phyloP scores from a whole-genome alignment of 2,113 vertebrate genomes.

The Myotis davidii region DNA sequence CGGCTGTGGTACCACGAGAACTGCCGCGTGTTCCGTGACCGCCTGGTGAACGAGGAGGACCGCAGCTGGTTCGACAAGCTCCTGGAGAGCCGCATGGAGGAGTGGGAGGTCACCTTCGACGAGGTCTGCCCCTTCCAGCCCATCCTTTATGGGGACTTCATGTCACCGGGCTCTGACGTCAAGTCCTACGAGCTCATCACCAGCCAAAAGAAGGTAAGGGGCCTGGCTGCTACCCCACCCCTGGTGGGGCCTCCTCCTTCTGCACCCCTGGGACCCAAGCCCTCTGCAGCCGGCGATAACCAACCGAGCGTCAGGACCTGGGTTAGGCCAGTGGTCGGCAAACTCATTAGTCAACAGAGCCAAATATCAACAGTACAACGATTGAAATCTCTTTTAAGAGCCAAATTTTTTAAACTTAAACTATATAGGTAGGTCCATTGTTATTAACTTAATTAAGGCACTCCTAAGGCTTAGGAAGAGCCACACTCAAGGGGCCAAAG shows the following conservation, averaged over 20 bases:
- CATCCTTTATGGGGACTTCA: slow-evolving; percentile 94
- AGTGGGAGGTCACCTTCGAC: slow-evolving; percentile 86
- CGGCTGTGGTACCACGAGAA: slow-evolving; percentile 94
- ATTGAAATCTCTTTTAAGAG: too few species aligned
- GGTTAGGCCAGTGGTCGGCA: not conserved
- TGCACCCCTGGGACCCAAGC: not conserved
- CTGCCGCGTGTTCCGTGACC: slow-evolving; percentile 93
- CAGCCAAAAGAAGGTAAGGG: slow-evolving; percentile 87
- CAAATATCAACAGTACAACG: too few species aligned
- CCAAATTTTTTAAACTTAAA: too few species aligned
- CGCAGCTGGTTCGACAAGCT: slow-evolving; percentile 90
- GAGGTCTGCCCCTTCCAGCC: slow-evolving; percentile 89
- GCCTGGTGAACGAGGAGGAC: slow-evolving; percentile 91
- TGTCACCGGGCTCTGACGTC: slow-evolving; percentile 85
- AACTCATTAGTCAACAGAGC: too few species aligned
- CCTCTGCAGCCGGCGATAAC: not conserved
- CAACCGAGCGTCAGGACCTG: not conserved
- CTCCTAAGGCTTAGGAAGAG: too few species aligned
- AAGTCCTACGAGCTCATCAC: slow-evolving; percentile 89
- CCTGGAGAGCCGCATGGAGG: slow-evolving; percentile 86
- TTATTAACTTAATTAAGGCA: too few species aligned
- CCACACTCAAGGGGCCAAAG: too few species aligned
- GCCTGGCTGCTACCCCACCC: not conserved
- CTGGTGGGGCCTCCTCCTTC: not conserved
- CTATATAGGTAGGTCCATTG: too few species aligned